phyloP scores from a whole-genome alignment of 2,797 vertebrate genomes.

The Philypnodon macrostomus region DNA sequence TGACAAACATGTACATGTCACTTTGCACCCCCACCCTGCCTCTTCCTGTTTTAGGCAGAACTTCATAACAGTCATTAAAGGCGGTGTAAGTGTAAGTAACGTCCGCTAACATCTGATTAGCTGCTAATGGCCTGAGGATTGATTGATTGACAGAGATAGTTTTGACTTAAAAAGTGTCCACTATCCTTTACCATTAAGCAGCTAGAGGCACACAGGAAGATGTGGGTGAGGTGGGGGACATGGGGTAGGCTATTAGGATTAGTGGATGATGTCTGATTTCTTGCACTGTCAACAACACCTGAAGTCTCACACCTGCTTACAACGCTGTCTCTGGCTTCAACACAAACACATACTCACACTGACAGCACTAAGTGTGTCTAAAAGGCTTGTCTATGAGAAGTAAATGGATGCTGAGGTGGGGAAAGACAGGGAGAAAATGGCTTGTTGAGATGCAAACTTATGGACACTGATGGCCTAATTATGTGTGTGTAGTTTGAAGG shows the following conservation, averaged over 20 bases:
- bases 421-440: too few relatives aligned
- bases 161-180: constrained; percentile 46
- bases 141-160: constrained; percentile 28
- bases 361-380: constrained; percentile 8
- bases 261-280: constrained; percentile 68
- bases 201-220: constrained; percentile 46
- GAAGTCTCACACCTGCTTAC: constrained; percentile 70
- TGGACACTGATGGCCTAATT: too few relatives aligned
- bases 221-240: constrained; percentile 32
- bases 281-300: constrained; percentile 76
- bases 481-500: too few relatives aligned
- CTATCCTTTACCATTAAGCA: constrained; percentile 60
- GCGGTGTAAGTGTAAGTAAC: constrained; percentile 40
- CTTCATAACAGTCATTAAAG: constrained; percentile 26
- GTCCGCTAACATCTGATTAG: constrained; percentile 39
- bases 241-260: constrained; percentile 71
- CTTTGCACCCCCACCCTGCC: background rate
- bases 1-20: constrained; percentile 7
- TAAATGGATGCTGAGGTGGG: constrained; percentile 14
- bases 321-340: constrained; percentile 52
- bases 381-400: background rate
- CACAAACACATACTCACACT: constrained; percentile 37
- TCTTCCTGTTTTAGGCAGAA: constrained; percentile 16
- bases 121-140: constrained; percentile 47
- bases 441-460: too few relatives aligned